Percentiles rank a stretch among this genome's conserved stretches.
These are phyloP conservation scores for Melospiza melodia DNA, from an alignment of 2,113 vertebrate species.

Conservation along the genomic window DNA sequence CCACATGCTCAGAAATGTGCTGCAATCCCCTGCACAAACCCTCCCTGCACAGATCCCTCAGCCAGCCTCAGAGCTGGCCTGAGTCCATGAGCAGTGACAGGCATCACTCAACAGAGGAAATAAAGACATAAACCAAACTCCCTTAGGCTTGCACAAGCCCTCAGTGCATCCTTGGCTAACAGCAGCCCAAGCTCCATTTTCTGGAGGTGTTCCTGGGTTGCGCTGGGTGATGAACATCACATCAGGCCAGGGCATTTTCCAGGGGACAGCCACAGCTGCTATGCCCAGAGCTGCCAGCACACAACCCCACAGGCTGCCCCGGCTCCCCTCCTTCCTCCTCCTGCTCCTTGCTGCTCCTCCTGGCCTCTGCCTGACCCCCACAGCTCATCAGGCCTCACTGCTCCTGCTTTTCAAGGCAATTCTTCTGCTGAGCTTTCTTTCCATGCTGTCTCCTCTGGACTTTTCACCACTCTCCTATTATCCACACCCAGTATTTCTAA, in stretches of 20 bases:
- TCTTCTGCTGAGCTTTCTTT: not conserved
- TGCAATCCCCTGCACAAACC: not conserved
- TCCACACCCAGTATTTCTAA: not conserved
- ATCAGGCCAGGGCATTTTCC: not conserved
- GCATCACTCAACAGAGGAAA: not conserved
- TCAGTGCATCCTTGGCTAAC: not conserved
- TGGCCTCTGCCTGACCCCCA: conserved; percentile 49
- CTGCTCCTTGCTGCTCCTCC: not conserved
- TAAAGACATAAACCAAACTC: not conserved
- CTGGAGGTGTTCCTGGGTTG: not conserved
- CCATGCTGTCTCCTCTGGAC: not conserved
- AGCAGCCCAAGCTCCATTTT: not conserved
- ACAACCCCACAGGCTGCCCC: not conserved
- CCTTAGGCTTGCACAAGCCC: not conserved
- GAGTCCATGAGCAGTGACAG: not conserved
- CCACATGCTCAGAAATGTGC: rapidly evolving
- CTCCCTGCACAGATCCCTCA: not conserved
- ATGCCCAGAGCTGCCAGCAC: not conserved
- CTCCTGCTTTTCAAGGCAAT: not conserved
- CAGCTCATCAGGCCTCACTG: not conserved
- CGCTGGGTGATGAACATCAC: not conserved
- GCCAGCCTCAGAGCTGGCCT: not conserved
- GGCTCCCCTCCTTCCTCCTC: not conserved
- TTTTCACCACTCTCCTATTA: not conserved
- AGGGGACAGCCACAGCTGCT: not conserved